Conservation (phyloP, 2,888 invertebrate species). For the Macrophya annulata region DNA sequence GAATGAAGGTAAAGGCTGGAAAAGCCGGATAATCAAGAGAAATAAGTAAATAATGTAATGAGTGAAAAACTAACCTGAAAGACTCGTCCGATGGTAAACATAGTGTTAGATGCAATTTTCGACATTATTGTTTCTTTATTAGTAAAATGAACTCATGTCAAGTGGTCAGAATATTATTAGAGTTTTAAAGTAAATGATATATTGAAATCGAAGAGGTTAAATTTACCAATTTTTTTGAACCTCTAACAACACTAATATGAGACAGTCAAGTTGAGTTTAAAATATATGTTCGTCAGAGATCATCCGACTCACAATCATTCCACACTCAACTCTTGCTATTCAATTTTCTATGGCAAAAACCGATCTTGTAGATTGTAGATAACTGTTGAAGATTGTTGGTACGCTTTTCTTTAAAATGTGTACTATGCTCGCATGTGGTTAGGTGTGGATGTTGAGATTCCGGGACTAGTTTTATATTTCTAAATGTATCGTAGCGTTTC, state of each 20-base stretch:
- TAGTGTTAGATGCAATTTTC: slow-evolving; percentile 6
- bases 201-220: neutral
- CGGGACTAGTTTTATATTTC: neutral
- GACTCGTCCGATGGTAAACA: slow-evolving; percentile 27
- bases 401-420: slow-evolving; percentile 12
- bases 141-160: neutral
- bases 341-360: neutral
- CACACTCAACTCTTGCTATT: neutral
- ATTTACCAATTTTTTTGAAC: neutral
- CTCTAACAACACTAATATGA: neutral
- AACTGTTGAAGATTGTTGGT: neutral
- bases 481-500: slow-evolving; percentile 37
- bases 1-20: neutral
- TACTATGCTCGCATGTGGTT: slow-evolving; percentile 37
- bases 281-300: neutral
- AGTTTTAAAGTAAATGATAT: neutral
- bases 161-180: neutral
- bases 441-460: neutral
- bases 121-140: slow-evolving; percentile 35
- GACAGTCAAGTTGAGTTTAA: neutral
- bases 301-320: neutral
- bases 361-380: neutral
- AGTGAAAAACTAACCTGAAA: slow-evolving; percentile 41
- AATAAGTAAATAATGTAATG: neutral
- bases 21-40: neutral